Evolutionary conservation across 2,113 vertebrate species (phyloP), one percentile per base, ranked within the genome.

Genomic region (Myotis yumanensis): DNA sequence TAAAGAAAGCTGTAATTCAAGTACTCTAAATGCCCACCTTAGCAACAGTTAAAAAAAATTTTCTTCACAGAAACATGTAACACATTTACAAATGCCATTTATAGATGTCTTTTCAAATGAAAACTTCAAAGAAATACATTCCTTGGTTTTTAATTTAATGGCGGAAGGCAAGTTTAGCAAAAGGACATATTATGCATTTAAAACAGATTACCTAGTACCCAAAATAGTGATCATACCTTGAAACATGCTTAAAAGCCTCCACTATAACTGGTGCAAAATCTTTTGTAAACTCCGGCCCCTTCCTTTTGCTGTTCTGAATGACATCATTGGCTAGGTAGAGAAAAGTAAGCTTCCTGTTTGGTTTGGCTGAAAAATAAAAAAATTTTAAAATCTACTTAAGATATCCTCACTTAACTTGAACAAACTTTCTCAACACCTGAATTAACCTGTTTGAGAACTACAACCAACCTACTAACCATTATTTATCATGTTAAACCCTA

Each of bases 221-320:
- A 28, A 89, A 76, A 76, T 52, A 77, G 69, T 80, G 75, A 93
- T 52, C 98, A 96, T 98, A 99, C 99, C 99, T 99, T 98, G 99
- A 99, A 75, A 99, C 99, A 81, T 99, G 99, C 96, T 99, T 99
- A 98, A 99, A 99, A 90, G 99, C 99, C 85, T 99, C 99, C 71
- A 99, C 98, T 96, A 99, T 99, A 97, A 99, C 98, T 15, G 99
- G 99, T 57, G 99, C 99, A 97, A 99, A 99, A 97, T 99, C 99
- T 98, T 99, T 99, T 3, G 99, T 99, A 98, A 99, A 99, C 95
- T 99, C 99, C 16, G 99, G 99, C 92, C 99, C 99, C 98, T 99
- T 99, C 81, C 99, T 99, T 98, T 99, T 99, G 99, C 99, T 99
- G 98, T 99, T 99, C 97, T 99, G 99, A 98, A 99, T 99, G 97